These are phyloP conservation scores for Alexandromys fortis DNA, from an alignment of 2,113 vertebrate species.

Conservation along the genomic window DNA sequence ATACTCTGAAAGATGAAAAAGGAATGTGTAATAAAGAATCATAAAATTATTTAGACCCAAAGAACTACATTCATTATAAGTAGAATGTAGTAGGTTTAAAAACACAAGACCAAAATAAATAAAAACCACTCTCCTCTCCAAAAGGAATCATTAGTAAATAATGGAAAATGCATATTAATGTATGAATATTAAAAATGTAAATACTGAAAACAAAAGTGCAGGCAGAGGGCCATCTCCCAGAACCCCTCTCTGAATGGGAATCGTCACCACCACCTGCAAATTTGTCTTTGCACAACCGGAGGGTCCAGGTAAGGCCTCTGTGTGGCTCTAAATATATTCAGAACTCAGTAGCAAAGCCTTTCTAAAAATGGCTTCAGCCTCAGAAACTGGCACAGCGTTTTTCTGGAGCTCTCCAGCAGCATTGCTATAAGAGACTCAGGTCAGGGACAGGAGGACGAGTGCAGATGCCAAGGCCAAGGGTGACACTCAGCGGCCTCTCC, in stretches of 20 bases:
- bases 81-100: neutral
- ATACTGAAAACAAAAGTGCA: neutral
- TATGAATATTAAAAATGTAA: neutral
- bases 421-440: neutral
- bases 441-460: neutral
- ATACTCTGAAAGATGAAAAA: neutral
- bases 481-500: neutral
- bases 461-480: neutral
- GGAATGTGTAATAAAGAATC: neutral
- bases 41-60: neutral
- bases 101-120: neutral
- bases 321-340: slow-evolving; percentile 57
- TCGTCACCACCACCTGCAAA: neutral
- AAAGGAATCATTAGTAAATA: neutral
- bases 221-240: neutral
- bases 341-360: slow-evolving; percentile 46
- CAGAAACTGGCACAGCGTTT: neutral
- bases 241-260: fast-evolving
- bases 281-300: neutral
- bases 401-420: slow-evolving; percentile 44
- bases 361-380: slow-evolving; percentile 60
- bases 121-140: neutral
- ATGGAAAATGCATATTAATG: neutral
- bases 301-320: neutral
- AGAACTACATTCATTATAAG: neutral